Evolutionary conservation across 2,888 invertebrate species (phyloP).

Genomic region (Nemapogon koenigi): DNA sequence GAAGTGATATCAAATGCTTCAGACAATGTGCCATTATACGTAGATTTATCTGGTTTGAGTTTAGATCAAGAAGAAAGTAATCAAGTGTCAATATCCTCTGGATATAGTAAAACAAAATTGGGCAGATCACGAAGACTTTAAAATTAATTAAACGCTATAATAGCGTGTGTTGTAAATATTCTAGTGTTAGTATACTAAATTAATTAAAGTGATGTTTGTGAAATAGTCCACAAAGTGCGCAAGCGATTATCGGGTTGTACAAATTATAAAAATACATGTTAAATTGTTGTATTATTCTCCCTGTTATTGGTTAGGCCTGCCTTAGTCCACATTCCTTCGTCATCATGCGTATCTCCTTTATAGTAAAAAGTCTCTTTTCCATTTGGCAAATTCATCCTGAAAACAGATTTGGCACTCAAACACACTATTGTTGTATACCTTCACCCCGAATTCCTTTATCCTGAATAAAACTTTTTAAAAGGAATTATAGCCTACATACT

Average conservation of each 20-base stretch:
- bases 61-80: conserved; percentile 41
- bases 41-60: conserved; percentile 51
- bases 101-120: conserved; percentile 60
- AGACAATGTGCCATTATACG: conserved; percentile 59
- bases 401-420: too few species aligned
- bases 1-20: conserved; percentile 42
- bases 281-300: not conserved
- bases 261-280: conserved; percentile 25
- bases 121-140: conserved; percentile 51
- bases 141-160: conserved; percentile 23
- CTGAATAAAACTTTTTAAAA: too few species aligned
- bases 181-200: conserved; percentile 56
- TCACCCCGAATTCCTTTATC: too few species aligned
- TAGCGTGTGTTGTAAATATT: conserved; percentile 43
- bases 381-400: too few species aligned
- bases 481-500: too few species aligned
- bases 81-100: conserved; percentile 53
- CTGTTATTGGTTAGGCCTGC: too few species aligned
- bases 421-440: too few species aligned
- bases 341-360: not conserved
- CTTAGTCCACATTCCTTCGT: not conserved
- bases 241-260: conserved; percentile 34
- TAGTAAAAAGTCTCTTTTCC: too few species aligned
- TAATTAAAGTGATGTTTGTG: conserved; percentile 25
- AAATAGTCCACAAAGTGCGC: conserved; percentile 23